Evolutionary conservation across 2,113 vertebrate species (phyloP).

Genomic region (Semicossyphus pulcher): DNA sequence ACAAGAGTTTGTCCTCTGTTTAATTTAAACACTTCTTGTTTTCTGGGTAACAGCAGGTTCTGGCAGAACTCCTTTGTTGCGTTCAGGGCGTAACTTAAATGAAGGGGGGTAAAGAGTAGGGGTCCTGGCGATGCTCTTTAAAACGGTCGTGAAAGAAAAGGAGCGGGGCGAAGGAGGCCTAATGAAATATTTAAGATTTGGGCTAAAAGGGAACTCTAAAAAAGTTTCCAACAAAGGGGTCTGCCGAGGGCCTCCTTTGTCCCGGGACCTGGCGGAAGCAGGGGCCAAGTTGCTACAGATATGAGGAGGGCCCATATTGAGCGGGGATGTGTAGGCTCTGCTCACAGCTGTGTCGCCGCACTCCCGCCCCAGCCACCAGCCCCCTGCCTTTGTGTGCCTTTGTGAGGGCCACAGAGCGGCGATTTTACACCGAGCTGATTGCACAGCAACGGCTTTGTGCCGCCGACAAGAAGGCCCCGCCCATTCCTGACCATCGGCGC

Average conservation of each 20-base stretch:
- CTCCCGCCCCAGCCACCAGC: conserved; percentile 89
- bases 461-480: conserved; percentile 70
- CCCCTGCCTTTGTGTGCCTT: conserved; percentile 87
- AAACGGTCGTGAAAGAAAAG: conserved; percentile 72
- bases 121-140: conserved; percentile 68
- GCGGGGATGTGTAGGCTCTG: conserved; percentile 85
- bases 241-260: conserved; percentile 84
- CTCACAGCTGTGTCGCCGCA: conserved; percentile 90
- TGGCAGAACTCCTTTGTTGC: conserved; percentile 80
- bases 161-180: conserved; percentile 73
- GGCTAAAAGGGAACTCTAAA: conserved; percentile 84
- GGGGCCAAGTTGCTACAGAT: conserved; percentile 84
- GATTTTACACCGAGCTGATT: conserved; percentile 89
- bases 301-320: conserved; percentile 91
- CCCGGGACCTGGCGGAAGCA: conserved; percentile 80
- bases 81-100: conserved; percentile 58
- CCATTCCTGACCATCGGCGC: conserved; percentile 64
- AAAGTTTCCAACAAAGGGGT: conserved; percentile 85
- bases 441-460: conserved; percentile 88
- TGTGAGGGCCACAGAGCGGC: conserved; percentile 84
- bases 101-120: conserved; percentile 53
- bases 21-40: conserved; percentile 65
- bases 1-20: background rate
- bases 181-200: conserved; percentile 93
- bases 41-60: conserved; percentile 77